These are phyloP conservation scores for Paramisgurnus dabryanus DNA, from an alignment of 2,113 vertebrate species.

Conservation along the genomic window DNA sequence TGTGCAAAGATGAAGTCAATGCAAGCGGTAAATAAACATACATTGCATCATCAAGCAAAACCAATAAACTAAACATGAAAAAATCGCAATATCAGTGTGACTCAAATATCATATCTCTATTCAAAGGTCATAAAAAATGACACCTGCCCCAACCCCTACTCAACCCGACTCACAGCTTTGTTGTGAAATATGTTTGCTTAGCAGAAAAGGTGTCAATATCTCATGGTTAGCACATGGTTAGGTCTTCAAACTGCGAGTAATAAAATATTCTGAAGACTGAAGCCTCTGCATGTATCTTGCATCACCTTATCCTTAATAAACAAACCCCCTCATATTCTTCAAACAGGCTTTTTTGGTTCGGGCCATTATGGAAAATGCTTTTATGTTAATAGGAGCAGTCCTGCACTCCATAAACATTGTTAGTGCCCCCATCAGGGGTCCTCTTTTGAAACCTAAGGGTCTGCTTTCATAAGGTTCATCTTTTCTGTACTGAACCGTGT, in stretches of 20 bases:
- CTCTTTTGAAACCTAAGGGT: constrained; percentile 51
- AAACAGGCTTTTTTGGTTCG: not conserved
- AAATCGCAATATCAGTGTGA: too few species aligned
- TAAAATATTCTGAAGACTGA: constrained; percentile 1
- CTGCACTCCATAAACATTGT: not conserved
- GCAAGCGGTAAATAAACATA: too few species aligned
- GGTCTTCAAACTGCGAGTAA: not conserved
- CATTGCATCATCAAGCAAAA: too few species aligned
- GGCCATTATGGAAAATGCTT: not conserved
- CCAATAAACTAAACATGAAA: too few species aligned
- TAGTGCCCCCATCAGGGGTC: constrained; percentile 38
- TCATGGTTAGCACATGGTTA: not conserved
- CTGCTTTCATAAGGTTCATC: constrained; percentile 63
- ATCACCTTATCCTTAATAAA: constrained; percentile 25
- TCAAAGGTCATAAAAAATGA: not conserved
- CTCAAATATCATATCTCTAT: too few species aligned
- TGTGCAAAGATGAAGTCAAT: too few species aligned
- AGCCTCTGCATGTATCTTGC: not conserved
- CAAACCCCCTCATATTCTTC: not conserved
- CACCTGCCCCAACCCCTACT: not conserved
- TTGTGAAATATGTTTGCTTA: constrained; percentile 4
- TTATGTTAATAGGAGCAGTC: not conserved
- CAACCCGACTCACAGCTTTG: not conserved
- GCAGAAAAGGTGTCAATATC: constrained; percentile 12
- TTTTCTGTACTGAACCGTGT: constrained; percentile 59